Evolutionary conservation across 2,113 vertebrate genomes (phyloP), one percentile per base, ranked within the genome.

Genomic region (Silurus meridionalis): DNA sequence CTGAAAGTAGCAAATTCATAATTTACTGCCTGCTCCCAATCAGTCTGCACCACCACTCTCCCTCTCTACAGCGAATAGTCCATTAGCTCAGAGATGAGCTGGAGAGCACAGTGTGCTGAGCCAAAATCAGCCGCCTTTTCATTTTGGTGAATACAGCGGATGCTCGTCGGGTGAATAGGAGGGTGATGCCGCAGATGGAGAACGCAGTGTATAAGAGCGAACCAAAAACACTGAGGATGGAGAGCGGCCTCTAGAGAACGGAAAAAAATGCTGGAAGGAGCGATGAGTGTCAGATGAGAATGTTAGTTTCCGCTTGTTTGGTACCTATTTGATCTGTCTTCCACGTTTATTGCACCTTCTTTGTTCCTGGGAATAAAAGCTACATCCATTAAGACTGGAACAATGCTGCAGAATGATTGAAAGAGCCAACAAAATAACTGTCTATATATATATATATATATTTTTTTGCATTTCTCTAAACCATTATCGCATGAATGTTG

Each of bases 271-370:
- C 60, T 80, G 82, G 80, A 19, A 66, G 83, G 63, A 66, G 46
- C 48, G 80, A 82, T 5, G 28, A 58, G 53, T 50, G 48, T 37
- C 13, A 10, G 58, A 88, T 88, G 88, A 92, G 86, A 90, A 91
- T 93, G 93, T 94, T 94, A 92, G 93, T 94, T 92, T 93, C 92
- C 92, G 91, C 87, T 91, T 91, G 93, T 94, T 94, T 91, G 90
- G 90, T 90, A 91, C 90, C 93, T 91, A 91, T 93, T 91, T 92
- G 88, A 90, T 89, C 91, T 89, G 57, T 25, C 60, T 74, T 53
- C 50, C 19, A 11, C 55, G 28, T 53, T 61, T 37, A 5, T 60
- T 37, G 10, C 80, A 53, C 80, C n/a, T 66, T 57, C 37, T n/a
- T 66, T 37, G 6, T 52, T 78, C 72, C 25, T 88, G 90, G 91